Percentiles rank a stretch among this genome's conserved stretches.
Evolutionary conservation across 2,797 vertebrate genomes (phyloP).

Genomic region (Phataginus tetradactyla): DNA sequence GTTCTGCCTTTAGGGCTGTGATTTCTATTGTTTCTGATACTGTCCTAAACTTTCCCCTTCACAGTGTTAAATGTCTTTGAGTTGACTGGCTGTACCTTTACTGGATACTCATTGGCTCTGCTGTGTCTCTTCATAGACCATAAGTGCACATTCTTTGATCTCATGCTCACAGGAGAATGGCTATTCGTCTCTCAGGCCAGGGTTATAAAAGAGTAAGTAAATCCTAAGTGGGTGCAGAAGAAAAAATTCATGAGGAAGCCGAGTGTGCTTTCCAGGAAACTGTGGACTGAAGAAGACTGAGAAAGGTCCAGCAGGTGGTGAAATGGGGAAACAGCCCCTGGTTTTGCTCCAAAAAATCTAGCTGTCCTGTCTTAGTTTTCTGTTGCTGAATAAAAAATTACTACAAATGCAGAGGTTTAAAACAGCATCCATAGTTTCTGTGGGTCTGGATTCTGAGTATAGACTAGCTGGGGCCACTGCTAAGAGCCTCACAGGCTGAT

Average conservation of each 20-base stretch:
- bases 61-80: background rate
- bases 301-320: background rate
- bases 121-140: background rate
- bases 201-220: background rate
- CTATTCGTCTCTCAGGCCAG: background rate
- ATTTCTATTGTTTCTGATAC: background rate
- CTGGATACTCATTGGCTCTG: background rate
- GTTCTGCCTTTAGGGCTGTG: background rate
- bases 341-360: background rate
- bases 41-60: background rate
- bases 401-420: background rate
- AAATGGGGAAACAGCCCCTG: background rate
- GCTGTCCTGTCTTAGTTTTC: background rate
- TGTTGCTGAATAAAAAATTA: background rate
- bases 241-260: background rate
- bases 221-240: background rate
- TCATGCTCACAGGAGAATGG: background rate
- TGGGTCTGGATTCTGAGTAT: background rate
- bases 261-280: background rate
- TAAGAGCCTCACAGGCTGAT: background rate
- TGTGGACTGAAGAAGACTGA: background rate
- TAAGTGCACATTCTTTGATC: background rate
- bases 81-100: too few relatives aligned
- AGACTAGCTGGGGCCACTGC: background rate
- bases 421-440: background rate